Conservation (phyloP, 2,797 vertebrate genomes). For the Cetoscarus ocellatus region DNA sequence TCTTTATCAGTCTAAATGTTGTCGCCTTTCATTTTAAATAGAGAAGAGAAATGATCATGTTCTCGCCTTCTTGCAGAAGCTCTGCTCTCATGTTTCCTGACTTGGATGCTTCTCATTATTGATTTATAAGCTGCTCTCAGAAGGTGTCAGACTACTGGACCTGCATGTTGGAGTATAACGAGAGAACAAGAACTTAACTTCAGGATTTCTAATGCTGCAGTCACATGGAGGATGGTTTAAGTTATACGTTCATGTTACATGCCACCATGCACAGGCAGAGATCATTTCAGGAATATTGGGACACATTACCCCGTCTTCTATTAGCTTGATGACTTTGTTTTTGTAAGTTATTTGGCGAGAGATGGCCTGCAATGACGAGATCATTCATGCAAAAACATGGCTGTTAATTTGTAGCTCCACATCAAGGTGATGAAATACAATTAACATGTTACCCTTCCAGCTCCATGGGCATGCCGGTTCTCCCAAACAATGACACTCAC, state of each 20-base stretch:
- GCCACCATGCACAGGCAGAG: conserved; percentile 9
- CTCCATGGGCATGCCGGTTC: too few species aligned
- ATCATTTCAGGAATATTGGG: too few species aligned
- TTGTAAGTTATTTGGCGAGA: too few species aligned
- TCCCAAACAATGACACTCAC: too few species aligned
- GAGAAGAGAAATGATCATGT: neutral
- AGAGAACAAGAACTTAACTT: conserved; percentile 17
- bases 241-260: conserved; percentile 41
- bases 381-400: too few species aligned
- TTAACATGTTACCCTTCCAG: too few species aligned
- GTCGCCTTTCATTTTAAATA: neutral
- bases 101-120: conserved; percentile 54
- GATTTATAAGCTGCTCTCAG: conserved; percentile 59
- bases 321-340: too few species aligned
- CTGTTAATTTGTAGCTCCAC: too few species aligned
- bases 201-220: neutral
- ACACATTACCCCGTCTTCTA: too few species aligned
- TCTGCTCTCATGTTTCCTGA: conserved; percentile 58
- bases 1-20: too few species aligned
- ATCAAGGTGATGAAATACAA: too few species aligned
- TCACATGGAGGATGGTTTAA: neutral
- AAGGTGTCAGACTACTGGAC: conserved; percentile 49
- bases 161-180: neutral
- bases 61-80: neutral
- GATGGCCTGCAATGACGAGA: too few species aligned